These are phyloP conservation scores for Epinephelus fuscoguttatus DNA, from an alignment of 2,113 vertebrate genomes.

Conservation along the genomic window DNA sequence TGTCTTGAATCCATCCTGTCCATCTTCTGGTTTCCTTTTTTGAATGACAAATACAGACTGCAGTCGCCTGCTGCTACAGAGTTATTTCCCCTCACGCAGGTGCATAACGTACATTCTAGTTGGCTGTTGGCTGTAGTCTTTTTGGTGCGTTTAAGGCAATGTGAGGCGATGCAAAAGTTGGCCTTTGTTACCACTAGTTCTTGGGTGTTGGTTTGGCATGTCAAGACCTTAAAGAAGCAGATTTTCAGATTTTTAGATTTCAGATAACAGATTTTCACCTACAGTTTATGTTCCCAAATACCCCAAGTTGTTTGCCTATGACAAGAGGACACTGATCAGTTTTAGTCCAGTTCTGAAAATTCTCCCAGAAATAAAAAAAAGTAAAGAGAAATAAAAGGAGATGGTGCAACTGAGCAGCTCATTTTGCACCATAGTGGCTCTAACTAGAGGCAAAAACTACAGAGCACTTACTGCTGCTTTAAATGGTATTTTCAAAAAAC, in stretches of 20 bases:
- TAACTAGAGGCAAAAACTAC: conserved; percentile 16
- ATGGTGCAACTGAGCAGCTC: neutral
- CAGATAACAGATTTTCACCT: neutral
- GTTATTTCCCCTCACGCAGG: too few relatives aligned
- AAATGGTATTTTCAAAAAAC: conserved; percentile 1
- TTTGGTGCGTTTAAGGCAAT: too few relatives aligned
- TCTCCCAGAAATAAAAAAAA: neutral
- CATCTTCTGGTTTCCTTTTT: too few relatives aligned
- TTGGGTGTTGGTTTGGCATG: too few relatives aligned
- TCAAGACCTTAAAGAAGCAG: neutral
- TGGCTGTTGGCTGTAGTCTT: too few relatives aligned
- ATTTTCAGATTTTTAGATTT: too few relatives aligned
- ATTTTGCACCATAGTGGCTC: conserved; percentile 16
- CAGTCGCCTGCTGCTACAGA: too few relatives aligned
- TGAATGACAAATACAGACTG: too few relatives aligned
- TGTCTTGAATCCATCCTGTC: too few relatives aligned
- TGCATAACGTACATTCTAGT: too few relatives aligned
- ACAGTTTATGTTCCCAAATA: neutral
- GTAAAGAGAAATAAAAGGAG: neutral
- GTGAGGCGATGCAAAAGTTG: too few relatives aligned
- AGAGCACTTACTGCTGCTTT: conserved; percentile 9
- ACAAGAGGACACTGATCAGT: neutral
- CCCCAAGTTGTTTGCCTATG: neutral
- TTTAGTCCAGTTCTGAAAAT: neutral
- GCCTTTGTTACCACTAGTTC: too few relatives aligned